Conservation (phyloP, 2,888 invertebrate species). For the Mechanitis mazaeus region DNA sequence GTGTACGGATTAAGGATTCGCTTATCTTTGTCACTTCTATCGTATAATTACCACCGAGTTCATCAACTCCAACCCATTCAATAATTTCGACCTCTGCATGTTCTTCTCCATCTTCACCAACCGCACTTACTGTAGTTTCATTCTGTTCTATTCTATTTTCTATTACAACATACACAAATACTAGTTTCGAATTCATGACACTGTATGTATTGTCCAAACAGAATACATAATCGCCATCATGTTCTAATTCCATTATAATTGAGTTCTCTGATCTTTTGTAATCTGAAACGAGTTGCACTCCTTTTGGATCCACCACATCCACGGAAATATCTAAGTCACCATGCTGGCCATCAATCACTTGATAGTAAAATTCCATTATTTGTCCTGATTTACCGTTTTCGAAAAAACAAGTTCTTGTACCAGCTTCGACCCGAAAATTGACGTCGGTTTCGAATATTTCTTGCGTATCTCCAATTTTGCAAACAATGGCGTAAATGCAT, state of each 20-base stretch:
- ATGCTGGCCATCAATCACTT: constrained; percentile 87
- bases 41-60: constrained; percentile 47
- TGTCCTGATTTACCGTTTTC: constrained; percentile 56
- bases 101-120: constrained; percentile 42
- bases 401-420: constrained; percentile 56
- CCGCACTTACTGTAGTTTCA: constrained; percentile 38
- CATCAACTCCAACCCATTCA: constrained; percentile 53
- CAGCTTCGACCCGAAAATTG: constrained; percentile 59
- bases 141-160: constrained; percentile 73
- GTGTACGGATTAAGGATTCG: constrained; percentile 79
- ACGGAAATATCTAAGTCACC: constrained; percentile 90
- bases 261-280: constrained; percentile 82
- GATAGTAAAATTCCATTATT: constrained; percentile 60
- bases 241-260: constrained; percentile 77
- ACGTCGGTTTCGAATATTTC: constrained; percentile 52
- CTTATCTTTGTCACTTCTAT: constrained; percentile 75
- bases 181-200: constrained; percentile 85
- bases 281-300: constrained; percentile 78
- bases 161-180: constrained; percentile 85
- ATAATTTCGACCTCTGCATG: constrained; percentile 53
- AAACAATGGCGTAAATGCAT: constrained; percentile 13
- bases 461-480: constrained; percentile 33
- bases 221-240: constrained; percentile 85
- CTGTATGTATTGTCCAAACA: constrained; percentile 93
- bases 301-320: constrained; percentile 80